Conservation (phyloP, 2,113 vertebrate genomes). For the Oreochromis niloticus region DNA sequence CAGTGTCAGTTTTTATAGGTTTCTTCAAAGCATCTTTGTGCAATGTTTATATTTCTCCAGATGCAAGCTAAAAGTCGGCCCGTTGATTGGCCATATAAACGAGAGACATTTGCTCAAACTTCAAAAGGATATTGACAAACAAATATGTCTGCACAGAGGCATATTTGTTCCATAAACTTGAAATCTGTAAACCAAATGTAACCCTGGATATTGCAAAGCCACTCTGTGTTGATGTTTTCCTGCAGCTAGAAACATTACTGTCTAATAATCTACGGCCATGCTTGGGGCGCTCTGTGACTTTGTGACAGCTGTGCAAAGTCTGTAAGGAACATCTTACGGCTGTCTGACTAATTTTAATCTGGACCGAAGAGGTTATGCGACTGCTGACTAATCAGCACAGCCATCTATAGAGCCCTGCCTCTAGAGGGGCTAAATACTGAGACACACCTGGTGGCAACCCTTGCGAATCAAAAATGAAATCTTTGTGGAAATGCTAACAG, state of each 20-base stretch:
- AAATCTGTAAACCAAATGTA: not conserved
- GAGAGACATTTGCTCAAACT: not conserved
- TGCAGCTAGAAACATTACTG: not conserved
- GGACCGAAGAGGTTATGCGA: not conserved
- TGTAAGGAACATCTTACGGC: fast-evolving
- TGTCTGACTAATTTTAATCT: not conserved
- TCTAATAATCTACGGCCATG: not conserved
- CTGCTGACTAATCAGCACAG: not conserved
- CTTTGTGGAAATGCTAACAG: not conserved
- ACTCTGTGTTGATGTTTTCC: not conserved
- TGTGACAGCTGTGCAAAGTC: not conserved
- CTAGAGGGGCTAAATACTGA: not conserved
- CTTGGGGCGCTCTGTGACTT: not conserved
- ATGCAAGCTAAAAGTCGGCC: not conserved
- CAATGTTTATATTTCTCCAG: not conserved
- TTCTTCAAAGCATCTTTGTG: not conserved
- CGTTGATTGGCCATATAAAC: not conserved
- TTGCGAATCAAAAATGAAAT: fast-evolving
- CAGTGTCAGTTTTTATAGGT: not conserved
- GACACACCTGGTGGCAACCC: not conserved
- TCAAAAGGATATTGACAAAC: not conserved
- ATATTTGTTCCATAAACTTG: not conserved
- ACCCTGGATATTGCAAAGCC: not conserved
- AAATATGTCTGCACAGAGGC: not conserved
- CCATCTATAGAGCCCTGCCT: not conserved